A percentile compares a stretch with the other conserved stretches of the same genome.
These are phyloP conservation scores for Callocephalon fimbriatum DNA, from an alignment of 2,113 vertebrate genomes.

Conservation along the genomic window DNA sequence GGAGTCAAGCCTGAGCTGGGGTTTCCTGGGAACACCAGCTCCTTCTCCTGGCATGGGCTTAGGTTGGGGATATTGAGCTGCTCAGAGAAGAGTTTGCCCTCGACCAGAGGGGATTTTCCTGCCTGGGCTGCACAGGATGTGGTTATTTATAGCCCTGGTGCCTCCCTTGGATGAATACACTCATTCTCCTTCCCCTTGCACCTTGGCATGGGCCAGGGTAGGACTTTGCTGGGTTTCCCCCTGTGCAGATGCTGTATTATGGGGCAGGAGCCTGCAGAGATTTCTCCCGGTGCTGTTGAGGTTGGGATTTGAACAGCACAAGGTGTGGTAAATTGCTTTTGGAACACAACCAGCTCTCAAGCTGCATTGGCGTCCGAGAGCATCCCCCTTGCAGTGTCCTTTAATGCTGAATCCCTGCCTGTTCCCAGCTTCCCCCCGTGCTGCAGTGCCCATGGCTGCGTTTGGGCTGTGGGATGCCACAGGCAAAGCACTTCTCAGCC, in stretches of 20 bases:
- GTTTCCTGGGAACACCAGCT: not conserved
- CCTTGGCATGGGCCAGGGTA: fast-evolving
- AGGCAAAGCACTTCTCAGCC: not conserved
- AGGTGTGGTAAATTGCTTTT: not conserved
- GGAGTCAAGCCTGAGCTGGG: not conserved
- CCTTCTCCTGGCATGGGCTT: fast-evolving
- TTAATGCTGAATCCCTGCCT: not conserved
- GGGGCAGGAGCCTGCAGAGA: not conserved
- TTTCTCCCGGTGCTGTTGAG: not conserved
- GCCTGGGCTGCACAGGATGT: not conserved
- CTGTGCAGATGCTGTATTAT: fast-evolving
- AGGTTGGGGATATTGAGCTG: fast-evolving
- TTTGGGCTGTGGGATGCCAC: not conserved
- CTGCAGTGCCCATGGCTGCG: fast-evolving
- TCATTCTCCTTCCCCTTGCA: not conserved
- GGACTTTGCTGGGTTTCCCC: not conserved
- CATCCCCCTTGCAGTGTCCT: not conserved
- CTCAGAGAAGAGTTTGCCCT: fast-evolving
- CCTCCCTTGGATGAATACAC: not conserved
- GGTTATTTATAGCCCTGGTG: not conserved
- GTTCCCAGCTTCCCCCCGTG: not conserved
- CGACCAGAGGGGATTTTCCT: not conserved
- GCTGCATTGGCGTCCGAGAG: not conserved
- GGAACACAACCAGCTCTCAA: not conserved
- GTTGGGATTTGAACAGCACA: not conserved